Evolutionary conservation across 1,140 invertebrate species (phyloP).

Genomic region (Magallana ariakensis): DNA sequence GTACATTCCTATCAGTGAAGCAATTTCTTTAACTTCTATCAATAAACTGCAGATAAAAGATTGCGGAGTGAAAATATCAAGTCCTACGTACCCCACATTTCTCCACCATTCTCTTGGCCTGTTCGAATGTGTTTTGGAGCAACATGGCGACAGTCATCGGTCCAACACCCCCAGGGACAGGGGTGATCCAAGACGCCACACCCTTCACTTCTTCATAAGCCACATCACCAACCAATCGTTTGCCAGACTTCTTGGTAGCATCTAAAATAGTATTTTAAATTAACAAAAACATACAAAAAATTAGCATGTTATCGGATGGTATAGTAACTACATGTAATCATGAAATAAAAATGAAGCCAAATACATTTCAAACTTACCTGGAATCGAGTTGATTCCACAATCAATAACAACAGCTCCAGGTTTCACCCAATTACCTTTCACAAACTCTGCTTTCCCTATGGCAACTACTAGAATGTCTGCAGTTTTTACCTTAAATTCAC

Average conservation of each 20-base stretch:
- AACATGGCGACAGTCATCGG: conserved; percentile 99
- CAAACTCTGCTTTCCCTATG: conserved; percentile 94
- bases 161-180: conserved; percentile 98
- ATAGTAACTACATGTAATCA: no score
- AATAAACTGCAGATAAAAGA: not conserved
- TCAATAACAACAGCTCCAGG: conserved; percentile 99
- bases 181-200: conserved; percentile 94
- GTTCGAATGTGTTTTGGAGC: conserved; percentile 95
- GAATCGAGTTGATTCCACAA: conserved; percentile 97
- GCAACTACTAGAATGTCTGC: conserved; percentile 98
- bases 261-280: conserved; percentile 82
- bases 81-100: conserved; percentile 64
- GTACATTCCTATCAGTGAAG: no score
- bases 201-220: conserved; percentile 89
- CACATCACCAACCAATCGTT: conserved; percentile 96
- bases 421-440: conserved; percentile 98
- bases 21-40: not conserved
- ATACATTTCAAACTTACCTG: conserved; percentile 83
- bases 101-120: conserved; percentile 83
- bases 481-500: conserved; percentile 72
- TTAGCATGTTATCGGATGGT: no score
- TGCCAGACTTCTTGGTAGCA: conserved; percentile 89
- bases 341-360: no score
- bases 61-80: not conserved
- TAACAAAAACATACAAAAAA: no score